Evolutionary conservation across 2,113 vertebrate genomes (phyloP).

Genomic region (Ancistrus triradiatus): DNA sequence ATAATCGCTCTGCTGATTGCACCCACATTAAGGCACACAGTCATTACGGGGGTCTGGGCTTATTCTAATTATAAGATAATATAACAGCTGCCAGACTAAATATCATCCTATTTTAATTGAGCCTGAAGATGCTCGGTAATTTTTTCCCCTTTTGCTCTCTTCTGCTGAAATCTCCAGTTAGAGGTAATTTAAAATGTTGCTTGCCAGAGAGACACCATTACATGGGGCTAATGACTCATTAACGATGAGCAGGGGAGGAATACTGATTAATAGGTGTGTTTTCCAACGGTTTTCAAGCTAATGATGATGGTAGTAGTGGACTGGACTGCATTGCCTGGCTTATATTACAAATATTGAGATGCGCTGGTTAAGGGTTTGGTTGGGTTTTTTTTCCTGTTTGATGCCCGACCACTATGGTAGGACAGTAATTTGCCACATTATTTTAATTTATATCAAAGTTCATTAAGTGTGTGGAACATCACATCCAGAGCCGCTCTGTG

Average conservation of each 20-base stretch:
- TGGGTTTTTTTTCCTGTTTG: too few species aligned
- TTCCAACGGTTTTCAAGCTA: slow-evolving; percentile 53
- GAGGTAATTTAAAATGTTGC: slow-evolving; percentile 62
- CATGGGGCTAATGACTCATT: slow-evolving; percentile 64
- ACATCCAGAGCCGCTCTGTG: too few species aligned
- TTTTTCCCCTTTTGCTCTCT: slow-evolving; percentile 35
- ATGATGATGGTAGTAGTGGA: slow-evolving; percentile 44
- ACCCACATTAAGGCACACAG: slow-evolving; percentile 39
- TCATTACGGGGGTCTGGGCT: slow-evolving; percentile 41
- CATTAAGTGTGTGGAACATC: too few species aligned
- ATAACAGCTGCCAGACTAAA: slow-evolving; percentile 47
- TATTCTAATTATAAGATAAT: slow-evolving; percentile 55
- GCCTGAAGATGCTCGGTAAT: slow-evolving; percentile 45
- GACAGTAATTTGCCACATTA: too few species aligned
- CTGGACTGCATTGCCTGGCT: slow-evolving; percentile 15
- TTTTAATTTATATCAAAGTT: too few species aligned
- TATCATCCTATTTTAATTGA: slow-evolving; percentile 57
- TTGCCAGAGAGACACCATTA: slow-evolving; percentile 62
- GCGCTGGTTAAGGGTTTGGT: neutral
- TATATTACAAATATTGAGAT: neutral
- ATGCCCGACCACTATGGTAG: neutral
- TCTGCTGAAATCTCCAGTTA: slow-evolving; percentile 57
- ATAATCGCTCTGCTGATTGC: slow-evolving; percentile 41
- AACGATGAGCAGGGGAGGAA: slow-evolving; percentile 56
- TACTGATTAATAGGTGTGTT: slow-evolving; percentile 65